These are phyloP conservation scores for Pontoporia blainvillei DNA, from an alignment of 2,113 vertebrate genomes.

Conservation along the genomic window DNA sequence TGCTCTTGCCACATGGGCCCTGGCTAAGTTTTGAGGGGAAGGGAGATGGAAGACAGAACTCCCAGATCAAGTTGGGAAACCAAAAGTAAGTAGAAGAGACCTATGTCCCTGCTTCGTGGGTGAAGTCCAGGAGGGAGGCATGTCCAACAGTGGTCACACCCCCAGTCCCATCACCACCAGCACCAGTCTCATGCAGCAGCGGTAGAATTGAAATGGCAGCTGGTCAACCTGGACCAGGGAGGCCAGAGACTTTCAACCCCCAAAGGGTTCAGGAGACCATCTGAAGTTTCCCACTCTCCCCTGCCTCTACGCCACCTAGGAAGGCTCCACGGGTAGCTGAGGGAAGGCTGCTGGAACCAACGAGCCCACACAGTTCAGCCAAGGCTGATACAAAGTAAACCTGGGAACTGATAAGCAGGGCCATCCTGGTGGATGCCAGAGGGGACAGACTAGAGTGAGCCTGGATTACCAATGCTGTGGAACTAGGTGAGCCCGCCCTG, in stretches of 20 bases:
- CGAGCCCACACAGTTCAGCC: neutral
- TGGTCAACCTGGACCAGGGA: neutral
- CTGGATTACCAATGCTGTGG: neutral
- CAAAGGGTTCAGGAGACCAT: neutral
- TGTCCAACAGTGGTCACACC: neutral
- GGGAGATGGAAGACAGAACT: neutral
- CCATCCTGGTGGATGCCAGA: neutral
- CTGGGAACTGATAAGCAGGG: neutral
- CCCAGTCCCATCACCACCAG: neutral
- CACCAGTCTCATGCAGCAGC: neutral
- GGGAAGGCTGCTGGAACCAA: neutral
- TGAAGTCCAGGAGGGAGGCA: neutral
- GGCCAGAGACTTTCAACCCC: neutral
- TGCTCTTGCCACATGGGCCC: too few relatives aligned
- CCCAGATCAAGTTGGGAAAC: neutral
- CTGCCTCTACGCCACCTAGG: neutral
- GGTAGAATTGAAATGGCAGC: neutral
- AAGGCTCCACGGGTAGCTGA: neutral
- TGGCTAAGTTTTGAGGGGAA: neutral
- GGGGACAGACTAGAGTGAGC: neutral
- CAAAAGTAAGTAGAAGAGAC: neutral
- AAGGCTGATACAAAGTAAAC: neutral
- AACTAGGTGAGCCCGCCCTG: neutral
- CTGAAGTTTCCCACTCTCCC: neutral
- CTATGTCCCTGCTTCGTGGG: neutral